phyloP scores from a whole-genome alignment of 2,888 invertebrate species.

The Platerodrilus igneus region DNA sequence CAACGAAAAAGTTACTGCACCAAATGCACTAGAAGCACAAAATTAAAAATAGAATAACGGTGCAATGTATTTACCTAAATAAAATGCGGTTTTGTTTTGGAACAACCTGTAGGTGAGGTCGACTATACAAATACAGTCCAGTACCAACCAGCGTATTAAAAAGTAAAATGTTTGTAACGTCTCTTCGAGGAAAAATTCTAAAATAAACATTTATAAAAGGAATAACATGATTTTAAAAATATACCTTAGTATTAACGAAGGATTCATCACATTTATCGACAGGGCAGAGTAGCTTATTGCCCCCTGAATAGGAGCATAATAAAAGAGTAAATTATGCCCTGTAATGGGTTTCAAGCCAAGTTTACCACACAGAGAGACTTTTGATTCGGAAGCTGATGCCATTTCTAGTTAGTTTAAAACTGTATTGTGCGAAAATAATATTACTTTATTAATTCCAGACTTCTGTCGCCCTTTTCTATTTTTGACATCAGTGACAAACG shows the following conservation, averaged over 20 bases:
- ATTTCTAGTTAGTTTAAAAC: too few relatives aligned
- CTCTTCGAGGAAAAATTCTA: conserved; percentile 68
- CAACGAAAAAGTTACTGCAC: conserved; percentile 79
- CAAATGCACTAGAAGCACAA: conserved; percentile 52
- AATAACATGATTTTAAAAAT: background rate
- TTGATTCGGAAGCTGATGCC: conserved; percentile 34
- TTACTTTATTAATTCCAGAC: too few relatives aligned
- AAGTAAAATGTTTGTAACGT: conserved; percentile 77
- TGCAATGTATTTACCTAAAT: conserved; percentile 59
- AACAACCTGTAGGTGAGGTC: conserved; percentile 70
- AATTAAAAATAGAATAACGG: conserved; percentile 12
- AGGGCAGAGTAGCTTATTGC: conserved; percentile 72
- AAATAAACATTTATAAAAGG: conserved; percentile 36
- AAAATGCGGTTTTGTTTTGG: conserved; percentile 57
- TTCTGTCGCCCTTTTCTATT: too few relatives aligned
- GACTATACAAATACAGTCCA: conserved; percentile 76
- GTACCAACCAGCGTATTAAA: conserved; percentile 77
- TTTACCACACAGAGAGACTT: conserved; percentile 37
- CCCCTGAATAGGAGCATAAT: conserved; percentile 74
- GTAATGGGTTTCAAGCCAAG: conserved; percentile 63
- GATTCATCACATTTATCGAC: conserved; percentile 81
- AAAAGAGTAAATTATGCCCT: conserved; percentile 65
- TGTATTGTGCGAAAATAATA: too few relatives aligned
- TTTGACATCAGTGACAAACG: too few relatives aligned
- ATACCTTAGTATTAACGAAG: conserved; percentile 68